Conservation (phyloP, 2,797 vertebrate species). For the Leptodactylus fallax region DNA sequence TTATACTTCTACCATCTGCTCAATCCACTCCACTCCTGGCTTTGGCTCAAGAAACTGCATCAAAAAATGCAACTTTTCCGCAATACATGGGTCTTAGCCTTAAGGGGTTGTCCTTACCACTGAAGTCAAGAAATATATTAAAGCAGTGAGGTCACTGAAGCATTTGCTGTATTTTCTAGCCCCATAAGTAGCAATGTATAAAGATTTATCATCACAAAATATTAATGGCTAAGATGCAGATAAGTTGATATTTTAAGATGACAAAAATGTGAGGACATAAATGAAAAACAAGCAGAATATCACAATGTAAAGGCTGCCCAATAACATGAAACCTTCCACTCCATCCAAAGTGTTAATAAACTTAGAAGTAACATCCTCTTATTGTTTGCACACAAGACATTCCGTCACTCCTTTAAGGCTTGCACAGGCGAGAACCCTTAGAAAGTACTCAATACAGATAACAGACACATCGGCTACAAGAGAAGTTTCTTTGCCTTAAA, state of each 20-base stretch:
- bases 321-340: too few species aligned
- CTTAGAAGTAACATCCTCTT: too few species aligned
- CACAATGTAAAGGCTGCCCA: too few species aligned
- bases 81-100: too few species aligned
- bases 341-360: too few species aligned
- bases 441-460: slow-evolving; percentile 30
- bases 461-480: not conserved
- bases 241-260: too few species aligned
- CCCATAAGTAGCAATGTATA: not conserved
- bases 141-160: not conserved
- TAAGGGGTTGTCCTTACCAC: not conserved
- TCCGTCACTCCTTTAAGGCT: not conserved
- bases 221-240: not conserved
- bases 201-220: not conserved
- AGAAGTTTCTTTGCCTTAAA: slow-evolving; percentile 42
- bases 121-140: not conserved
- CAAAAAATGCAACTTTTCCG: too few species aligned
- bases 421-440: slow-evolving; percentile 6
- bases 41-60: too few species aligned
- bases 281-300: too few species aligned
- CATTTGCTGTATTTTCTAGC: not conserved
- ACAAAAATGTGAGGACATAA: too few species aligned
- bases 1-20: too few species aligned
- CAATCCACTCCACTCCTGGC: too few species aligned
- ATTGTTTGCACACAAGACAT: not conserved